Evolutionary conservation across 2,888 invertebrate genomes (phyloP), one percentile per base, ranked within the genome.

Genomic region (Rhagonycha fulva): DNA sequence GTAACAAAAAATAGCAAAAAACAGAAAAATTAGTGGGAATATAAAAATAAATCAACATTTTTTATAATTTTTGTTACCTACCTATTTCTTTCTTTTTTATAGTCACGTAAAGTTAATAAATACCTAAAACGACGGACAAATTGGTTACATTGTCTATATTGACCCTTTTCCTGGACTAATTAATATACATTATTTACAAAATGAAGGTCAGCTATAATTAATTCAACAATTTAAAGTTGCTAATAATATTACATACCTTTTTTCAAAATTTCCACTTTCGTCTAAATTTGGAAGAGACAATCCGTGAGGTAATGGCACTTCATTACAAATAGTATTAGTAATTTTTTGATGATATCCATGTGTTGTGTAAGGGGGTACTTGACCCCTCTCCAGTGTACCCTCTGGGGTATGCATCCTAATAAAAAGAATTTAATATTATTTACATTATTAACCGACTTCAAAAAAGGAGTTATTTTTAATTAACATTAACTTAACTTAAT

Each of bases 391-490:
- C 77, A 88, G 80, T 7, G 88, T 88, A 61, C 87, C 87, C 72
- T 87, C 88, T 5, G 88, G 88, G 19, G 88, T 88, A 81, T 88
- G 88, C 88, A 88, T 88, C 79, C 83, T 85, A 71, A 26, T 68
- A 75, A 69, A 61, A 47, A 32, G 69, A 68, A n/a, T 47, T n/a
- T n/a, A 7, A n/a, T 7, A 47, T 47, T 47, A 47, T 2, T 47
- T 9, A n/a, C n/a, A n/a, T n/a, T 47, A 47, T n/a, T n/a, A n/a
- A n/a, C n/a, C n/a, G n/a, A n/a, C n/a, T n/a, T n/a, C n/a, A n/a
- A n/a, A n/a, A n/a, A n/a, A n/a, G n/a, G n/a, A n/a, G n/a, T n/a
- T n/a, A n/a, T n/a, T n/a, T n/a, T n/a, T n/a, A n/a, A n/a, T n/a
- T n/a, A n/a, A n/a, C n/a, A n/a, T n/a, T n/a, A n/a, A n/a, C n/a